Conservation (phyloP, 2,797 vertebrate species). For the Platyrinchus mystaceus region DNA sequence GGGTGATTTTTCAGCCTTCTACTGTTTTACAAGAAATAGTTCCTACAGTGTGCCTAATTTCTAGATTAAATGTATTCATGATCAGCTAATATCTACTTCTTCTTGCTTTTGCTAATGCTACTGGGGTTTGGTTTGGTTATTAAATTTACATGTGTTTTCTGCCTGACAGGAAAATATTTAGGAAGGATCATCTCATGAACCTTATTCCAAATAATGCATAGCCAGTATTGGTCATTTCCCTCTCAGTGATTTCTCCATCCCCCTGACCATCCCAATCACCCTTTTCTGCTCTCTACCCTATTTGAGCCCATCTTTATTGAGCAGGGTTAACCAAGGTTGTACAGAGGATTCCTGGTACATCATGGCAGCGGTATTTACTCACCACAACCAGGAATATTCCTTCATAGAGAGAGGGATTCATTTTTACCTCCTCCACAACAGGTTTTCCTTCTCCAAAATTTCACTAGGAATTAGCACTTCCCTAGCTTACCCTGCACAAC, state of each 20-base stretch:
- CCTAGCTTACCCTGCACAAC: fast-evolving
- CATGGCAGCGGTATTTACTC: neutral
- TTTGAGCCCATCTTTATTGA: neutral
- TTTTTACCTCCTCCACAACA: neutral
- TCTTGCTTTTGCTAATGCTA: neutral
- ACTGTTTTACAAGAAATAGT: neutral
- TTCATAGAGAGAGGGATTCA: neutral
- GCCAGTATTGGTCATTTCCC: neutral
- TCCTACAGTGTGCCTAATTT: neutral
- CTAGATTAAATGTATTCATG: neutral
- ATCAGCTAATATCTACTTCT: neutral
- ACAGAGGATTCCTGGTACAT: neutral
- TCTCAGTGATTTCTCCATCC: neutral
- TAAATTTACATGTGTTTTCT: neutral
- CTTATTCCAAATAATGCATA: neutral
- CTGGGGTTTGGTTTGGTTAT: neutral
- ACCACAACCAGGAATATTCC: neutral
- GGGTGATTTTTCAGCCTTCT: neutral
- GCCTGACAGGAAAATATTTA: neutral
- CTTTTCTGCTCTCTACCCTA: neutral
- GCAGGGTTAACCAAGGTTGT: neutral
- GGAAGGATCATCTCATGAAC: neutral
- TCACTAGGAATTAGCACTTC: neutral
- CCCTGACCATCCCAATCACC: neutral
- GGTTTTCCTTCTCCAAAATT: neutral